A percentile compares a stretch with the other conserved stretches of the same genome.
Evolutionary conservation across 2,797 vertebrate species (phyloP).

Genomic region (Halcyon badia): DNA sequence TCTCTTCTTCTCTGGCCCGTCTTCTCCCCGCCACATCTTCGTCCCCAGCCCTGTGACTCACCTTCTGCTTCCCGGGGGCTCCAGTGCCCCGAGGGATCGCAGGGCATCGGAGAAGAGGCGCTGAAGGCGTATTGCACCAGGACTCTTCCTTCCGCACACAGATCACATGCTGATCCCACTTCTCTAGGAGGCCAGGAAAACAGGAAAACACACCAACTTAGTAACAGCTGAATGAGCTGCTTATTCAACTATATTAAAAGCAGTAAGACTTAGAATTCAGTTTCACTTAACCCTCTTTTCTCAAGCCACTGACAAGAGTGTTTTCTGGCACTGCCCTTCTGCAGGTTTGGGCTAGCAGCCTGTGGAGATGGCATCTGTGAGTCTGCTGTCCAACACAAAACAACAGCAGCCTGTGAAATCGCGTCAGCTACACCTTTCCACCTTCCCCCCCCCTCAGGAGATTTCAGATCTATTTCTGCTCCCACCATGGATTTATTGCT

Average conservation of each 20-base stretch:
- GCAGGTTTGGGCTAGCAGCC: background rate
- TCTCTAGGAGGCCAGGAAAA: slow-evolving; percentile 99
- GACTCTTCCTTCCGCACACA: slow-evolving; percentile 91
- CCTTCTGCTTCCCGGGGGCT: slow-evolving; percentile 98
- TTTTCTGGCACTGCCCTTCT: background rate
- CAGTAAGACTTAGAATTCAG: slow-evolving; percentile 1
- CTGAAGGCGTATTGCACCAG: slow-evolving; percentile 94
- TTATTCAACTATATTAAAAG: slow-evolving; percentile 35
- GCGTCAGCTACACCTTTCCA: background rate
- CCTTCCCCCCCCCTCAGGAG: background rate
- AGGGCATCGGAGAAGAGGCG: slow-evolving; percentile 94
- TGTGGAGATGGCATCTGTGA: background rate
- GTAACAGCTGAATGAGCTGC: slow-evolving; percentile 78
- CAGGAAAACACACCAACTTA: slow-evolving; percentile 82
- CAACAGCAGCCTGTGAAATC: background rate
- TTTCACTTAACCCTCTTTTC: background rate
- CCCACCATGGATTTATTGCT: background rate
- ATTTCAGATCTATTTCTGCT: slow-evolving; percentile 16
- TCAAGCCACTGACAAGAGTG: background rate
- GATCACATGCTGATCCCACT: slow-evolving; percentile 97
- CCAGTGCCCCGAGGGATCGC: slow-evolving; percentile 96
- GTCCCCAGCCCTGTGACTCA: slow-evolving; percentile 67
- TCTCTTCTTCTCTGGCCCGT: background rate
- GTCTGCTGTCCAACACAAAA: background rate
- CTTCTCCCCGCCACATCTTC: background rate